These are phyloP conservation scores for Rhinopomastus cyanomelas DNA, from an alignment of 2,113 vertebrate species.

Conservation along the genomic window DNA sequence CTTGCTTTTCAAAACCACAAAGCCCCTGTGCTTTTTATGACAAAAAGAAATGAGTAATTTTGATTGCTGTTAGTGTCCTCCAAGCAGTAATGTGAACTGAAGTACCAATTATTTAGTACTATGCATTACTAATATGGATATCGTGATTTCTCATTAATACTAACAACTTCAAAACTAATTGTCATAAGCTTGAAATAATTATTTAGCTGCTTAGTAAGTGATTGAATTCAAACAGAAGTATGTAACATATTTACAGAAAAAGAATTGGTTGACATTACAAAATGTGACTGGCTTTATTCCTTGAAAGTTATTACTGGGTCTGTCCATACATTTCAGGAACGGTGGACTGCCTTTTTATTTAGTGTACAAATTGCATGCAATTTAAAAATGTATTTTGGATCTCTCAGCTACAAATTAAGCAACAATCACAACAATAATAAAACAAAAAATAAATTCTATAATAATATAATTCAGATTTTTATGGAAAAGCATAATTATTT, in stretches of 20 bases:
- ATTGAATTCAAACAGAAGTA: slow-evolving; percentile 67
- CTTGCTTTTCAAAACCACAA: slow-evolving; percentile 13
- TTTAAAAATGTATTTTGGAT: neutral
- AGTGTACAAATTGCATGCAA: slow-evolving; percentile 11
- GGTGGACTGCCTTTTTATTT: neutral
- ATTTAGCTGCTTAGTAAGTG: slow-evolving; percentile 72
- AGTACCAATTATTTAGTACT: slow-evolving; percentile 69
- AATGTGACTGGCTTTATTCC: slow-evolving; percentile 64
- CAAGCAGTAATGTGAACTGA: slow-evolving; percentile 46
- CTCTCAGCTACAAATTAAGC: slow-evolving; percentile 27
- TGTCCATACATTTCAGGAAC: slow-evolving; percentile 13
- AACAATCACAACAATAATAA: slow-evolving; percentile 30
- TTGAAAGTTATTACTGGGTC: slow-evolving; percentile 47
- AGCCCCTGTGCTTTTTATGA: slow-evolving; percentile 28
- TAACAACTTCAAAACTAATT: slow-evolving; percentile 70
- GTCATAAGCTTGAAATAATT: slow-evolving; percentile 73
- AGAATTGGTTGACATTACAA: slow-evolving; percentile 49
- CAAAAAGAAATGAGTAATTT: slow-evolving; percentile 68
- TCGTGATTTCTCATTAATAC: slow-evolving; percentile 72
- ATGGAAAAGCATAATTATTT: slow-evolving; percentile 28
- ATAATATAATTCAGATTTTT: slow-evolving; percentile 22
- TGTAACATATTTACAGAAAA: slow-evolving; percentile 63
- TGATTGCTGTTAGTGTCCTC: slow-evolving; percentile 38
- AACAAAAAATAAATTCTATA: neutral
- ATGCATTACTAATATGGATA: slow-evolving; percentile 57